A percentile compares a stretch with the other conserved stretches of the same genome.
Conservation (phyloP, 2,888 invertebrate genomes). For the Clivina fossor region DNA sequence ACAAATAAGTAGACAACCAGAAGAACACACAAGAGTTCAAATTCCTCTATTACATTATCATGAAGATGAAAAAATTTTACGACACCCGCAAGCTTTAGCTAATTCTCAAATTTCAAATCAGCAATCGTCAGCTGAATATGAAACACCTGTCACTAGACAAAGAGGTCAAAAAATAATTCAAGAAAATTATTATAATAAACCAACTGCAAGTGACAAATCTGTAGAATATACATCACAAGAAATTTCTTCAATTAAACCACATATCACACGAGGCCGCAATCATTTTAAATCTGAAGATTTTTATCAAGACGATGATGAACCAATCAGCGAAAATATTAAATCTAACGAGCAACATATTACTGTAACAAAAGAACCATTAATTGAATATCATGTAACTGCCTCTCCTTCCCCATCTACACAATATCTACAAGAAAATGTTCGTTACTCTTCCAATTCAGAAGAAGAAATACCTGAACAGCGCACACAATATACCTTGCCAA, state of each 20-base stretch:
- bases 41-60: conserved; percentile 49
- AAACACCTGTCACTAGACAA: conserved; percentile 5
- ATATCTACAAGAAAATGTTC: background rate
- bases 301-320: conserved; percentile 42
- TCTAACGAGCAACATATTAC: conserved; percentile 11
- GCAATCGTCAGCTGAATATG: conserved; percentile 51
- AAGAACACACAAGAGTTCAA: background rate
- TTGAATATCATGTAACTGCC: conserved; percentile 22
- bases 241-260: conserved; percentile 41
- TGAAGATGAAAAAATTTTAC: no score
- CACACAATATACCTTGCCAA: conserved; percentile 54
- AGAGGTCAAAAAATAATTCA: conserved; percentile 11
- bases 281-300: conserved; percentile 46
- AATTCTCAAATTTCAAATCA: conserved; percentile 58
- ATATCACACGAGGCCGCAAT: conserved; percentile 14
- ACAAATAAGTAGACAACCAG: background rate
- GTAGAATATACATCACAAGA: conserved; percentile 44
- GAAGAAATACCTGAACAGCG: conserved; percentile 4
- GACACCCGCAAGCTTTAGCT: no score
- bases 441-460: background rate
- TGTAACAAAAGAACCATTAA: conserved; percentile 20
- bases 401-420: no score
- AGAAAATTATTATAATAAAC: conserved; percentile 28
- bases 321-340: background rate
- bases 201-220: conserved; percentile 38